A percentile compares a stretch with the other conserved stretches of the same genome.
Conservation (phyloP, 2,888 invertebrate species). For the Terebella lapidaria region DNA sequence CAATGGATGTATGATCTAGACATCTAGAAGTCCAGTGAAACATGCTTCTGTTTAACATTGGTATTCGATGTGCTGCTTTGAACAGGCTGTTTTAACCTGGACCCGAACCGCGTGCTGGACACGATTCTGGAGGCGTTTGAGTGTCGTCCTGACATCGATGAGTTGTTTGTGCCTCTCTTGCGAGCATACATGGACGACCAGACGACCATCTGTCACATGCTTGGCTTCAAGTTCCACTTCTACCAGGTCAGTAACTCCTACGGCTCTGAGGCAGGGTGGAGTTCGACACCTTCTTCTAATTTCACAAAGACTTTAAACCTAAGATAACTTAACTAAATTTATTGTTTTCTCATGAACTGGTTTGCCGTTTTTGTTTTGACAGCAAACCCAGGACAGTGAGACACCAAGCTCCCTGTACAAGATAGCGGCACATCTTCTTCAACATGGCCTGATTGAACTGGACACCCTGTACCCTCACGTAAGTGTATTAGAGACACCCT, state of each 20-base stretch:
- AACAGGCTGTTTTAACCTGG: slow-evolving; percentile 91
- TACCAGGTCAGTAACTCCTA: slow-evolving; percentile 48
- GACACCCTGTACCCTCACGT: slow-evolving; percentile 90
- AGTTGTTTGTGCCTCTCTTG: slow-evolving; percentile 79
- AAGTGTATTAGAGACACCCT: too few species aligned
- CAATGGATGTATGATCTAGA: too few species aligned
- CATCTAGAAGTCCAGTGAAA: too few species aligned
- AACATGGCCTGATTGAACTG: slow-evolving; percentile 77
- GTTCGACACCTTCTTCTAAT: background rate
- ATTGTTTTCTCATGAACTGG: too few species aligned
- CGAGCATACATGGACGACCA: slow-evolving; percentile 83
- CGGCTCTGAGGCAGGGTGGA: background rate
- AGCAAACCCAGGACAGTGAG: slow-evolving; percentile 57
- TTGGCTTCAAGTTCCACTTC: slow-evolving; percentile 83
- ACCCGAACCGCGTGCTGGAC: slow-evolving; percentile 95
- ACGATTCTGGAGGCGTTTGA: slow-evolving; percentile 96
- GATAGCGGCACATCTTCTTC: slow-evolving; percentile 82
- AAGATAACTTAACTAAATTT: too few species aligned
- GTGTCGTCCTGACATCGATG: slow-evolving; percentile 56
- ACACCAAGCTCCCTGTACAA: slow-evolving; percentile 82
- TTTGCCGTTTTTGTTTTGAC: background rate
- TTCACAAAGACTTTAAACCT: background rate
- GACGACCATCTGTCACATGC: slow-evolving; percentile 83
- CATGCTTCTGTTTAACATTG: too few species aligned
- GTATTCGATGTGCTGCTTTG: background rate